Evolutionary conservation across 1,140 invertebrate genomes (phyloP), one percentile per base, ranked within the genome.

Genomic region (Chironomus tepperi): DNA sequence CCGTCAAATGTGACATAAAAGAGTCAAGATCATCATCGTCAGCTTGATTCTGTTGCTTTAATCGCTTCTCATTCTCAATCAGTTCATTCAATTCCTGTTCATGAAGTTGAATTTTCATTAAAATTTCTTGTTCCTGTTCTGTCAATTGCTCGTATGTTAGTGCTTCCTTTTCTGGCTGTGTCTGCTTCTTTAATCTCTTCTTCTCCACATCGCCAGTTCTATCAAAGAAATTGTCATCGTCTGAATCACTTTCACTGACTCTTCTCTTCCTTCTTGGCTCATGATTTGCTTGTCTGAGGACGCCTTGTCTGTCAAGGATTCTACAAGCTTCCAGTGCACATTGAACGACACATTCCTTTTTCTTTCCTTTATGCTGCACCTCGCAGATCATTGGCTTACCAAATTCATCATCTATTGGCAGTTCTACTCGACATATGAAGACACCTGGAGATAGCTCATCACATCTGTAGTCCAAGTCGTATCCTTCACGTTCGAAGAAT

Each of bases 201-300:
- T 89, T 89, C 80, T 98, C 95, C 42, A 98, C 88, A 73, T 90
- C 89, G 7, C 97, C 97, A 9, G 97, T 99, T 78, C 97, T 85
- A 83, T 99, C 98, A 73, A 97, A 86, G 84, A 94, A 99, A 16
- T 92, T 93, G 82, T 99, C 98, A 76, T 99, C 97, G 81, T 99
- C 97, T n/a, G 93, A 96, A 79, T 97, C 94, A 82, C 91, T 92
- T 79, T 93, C 90, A 76, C 87, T 87, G n/a, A 83, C 79, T 80
- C 93, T 93, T 8, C 89, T 19, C 16, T 15, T 84, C 74, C 91
- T 90, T 42, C 15, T 42, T 74, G 73, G 75, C 76, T 76, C 90
- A 80, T 93, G 91, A 77, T 87, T 89, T 0, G 93, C 87, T 82
- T 93, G 89, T 67, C 93, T 82, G 3, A 96, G 83, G 18, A 94